These are phyloP conservation scores for Macropodus opercularis DNA, from an alignment of 2,797 vertebrate species.

Conservation along the genomic window DNA sequence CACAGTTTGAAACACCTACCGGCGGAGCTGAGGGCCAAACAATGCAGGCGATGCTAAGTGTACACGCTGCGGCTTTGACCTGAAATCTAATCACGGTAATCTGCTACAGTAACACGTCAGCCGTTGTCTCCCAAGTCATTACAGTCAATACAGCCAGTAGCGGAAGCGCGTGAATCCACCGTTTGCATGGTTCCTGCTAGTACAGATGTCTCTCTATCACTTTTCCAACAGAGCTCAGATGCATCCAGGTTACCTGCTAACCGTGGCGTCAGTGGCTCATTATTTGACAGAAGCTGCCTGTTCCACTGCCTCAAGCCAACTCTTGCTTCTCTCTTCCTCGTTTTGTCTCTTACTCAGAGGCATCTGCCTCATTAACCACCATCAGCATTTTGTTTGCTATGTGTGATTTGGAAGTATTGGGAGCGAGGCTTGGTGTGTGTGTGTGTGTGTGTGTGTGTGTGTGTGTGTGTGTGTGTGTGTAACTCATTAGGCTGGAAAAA, in stretches of 20 bases:
- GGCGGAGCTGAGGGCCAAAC: conserved; percentile 2
- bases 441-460: conserved; percentile 18
- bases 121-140: no score
- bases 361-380: conserved; percentile 80
- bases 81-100: no score
- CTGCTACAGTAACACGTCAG: no score
- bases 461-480: conserved; percentile 32
- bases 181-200: not conserved
- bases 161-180: not conserved
- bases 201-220: conserved; percentile 25
- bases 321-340: conserved; percentile 43
- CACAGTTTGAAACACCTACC: conserved; percentile 14
- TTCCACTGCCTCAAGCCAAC: conserved; percentile 49
- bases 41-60: conserved; percentile 8
- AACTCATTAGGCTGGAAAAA: conserved; percentile 80
- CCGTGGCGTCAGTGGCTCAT: conserved; percentile 64
- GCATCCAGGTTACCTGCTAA: conserved; percentile 62
- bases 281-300: conserved; percentile 60
- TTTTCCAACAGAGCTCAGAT: conserved; percentile 30
- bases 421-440: conserved; percentile 42
- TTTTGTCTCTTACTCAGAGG: conserved; percentile 62
- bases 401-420: conserved; percentile 68
- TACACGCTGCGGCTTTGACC: no score
- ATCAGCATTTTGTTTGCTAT: conserved; percentile 77
- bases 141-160: no score